Evolutionary conservation across 1,140 invertebrate genomes (phyloP).

Genomic region (Neodiprion pinetum): DNA sequence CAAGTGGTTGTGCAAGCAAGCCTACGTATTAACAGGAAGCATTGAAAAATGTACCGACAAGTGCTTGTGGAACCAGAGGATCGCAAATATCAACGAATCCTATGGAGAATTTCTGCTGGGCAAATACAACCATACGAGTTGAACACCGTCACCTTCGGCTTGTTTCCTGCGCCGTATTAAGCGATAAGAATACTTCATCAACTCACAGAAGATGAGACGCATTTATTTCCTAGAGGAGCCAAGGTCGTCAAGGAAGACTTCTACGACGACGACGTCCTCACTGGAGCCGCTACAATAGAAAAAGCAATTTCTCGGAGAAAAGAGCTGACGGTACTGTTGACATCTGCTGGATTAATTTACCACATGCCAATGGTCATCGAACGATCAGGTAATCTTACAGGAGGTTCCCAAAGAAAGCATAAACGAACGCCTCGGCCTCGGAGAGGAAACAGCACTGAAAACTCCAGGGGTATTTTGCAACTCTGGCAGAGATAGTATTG

Average conservation of each 20-base stretch:
- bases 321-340: slow-evolving; percentile 28
- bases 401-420: background rate
- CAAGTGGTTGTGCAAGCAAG: slow-evolving; percentile 25
- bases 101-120: slow-evolving; percentile 38
- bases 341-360: slow-evolving; percentile 20
- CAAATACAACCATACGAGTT: slow-evolving; percentile 21
- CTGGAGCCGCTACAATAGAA: slow-evolving; percentile 23
- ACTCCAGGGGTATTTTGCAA: slow-evolving; percentile 11
- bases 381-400: slow-evolving; percentile 14
- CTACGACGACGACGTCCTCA: slow-evolving; percentile 49
- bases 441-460: background rate
- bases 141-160: slow-evolving; percentile 31
- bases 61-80: slow-evolving; percentile 41
- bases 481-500: background rate
- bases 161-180: slow-evolving; percentile 27
- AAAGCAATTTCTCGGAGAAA: slow-evolving; percentile 19
- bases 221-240: slow-evolving; percentile 37
- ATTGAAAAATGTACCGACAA: slow-evolving; percentile 56
- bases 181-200: slow-evolving; percentile 36
- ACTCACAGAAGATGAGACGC: slow-evolving; percentile 39
- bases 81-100: slow-evolving; percentile 44
- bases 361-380: slow-evolving; percentile 27
- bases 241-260: slow-evolving; percentile 38
- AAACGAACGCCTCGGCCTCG: background rate
- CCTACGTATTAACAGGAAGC: slow-evolving; percentile 45